Conservation (phyloP, 2,797 vertebrate species). For the Heterohyrax brucei region DNA sequence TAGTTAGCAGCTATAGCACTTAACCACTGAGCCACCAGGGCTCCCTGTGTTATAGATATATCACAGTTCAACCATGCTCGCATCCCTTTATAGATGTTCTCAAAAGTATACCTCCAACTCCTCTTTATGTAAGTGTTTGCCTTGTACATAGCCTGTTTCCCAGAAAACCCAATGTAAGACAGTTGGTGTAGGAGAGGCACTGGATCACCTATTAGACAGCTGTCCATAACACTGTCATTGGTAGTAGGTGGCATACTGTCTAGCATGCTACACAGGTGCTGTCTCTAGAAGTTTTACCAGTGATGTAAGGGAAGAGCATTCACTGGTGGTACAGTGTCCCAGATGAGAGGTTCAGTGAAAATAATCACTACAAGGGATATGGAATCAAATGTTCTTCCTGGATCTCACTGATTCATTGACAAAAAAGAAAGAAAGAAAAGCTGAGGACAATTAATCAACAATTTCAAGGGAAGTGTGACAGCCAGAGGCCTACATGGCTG, state of each 20-base stretch:
- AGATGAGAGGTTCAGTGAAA: not conserved
- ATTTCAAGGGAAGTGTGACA: not conserved
- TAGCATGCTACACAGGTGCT: not conserved
- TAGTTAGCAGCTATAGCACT: too few relatives aligned
- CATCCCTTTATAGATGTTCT: not conserved
- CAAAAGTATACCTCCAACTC: not conserved
- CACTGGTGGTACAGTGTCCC: too few relatives aligned
- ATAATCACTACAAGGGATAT: not conserved
- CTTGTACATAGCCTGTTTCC: not conserved
- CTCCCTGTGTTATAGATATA: not conserved
- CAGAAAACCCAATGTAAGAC: not conserved
- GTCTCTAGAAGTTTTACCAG: not conserved
- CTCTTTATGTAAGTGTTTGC: constrained; percentile 17
- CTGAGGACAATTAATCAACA: not conserved
- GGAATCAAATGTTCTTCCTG: not conserved
- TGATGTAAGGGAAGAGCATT: not conserved
- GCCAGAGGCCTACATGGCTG: not conserved
- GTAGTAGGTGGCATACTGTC: not conserved
- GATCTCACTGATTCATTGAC: not conserved
- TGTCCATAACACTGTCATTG: too few relatives aligned
- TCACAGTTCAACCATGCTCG: not conserved
- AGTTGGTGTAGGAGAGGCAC: not conserved
- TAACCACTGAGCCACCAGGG: too few relatives aligned
- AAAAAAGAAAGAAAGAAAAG: constrained; percentile 39
- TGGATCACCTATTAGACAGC: not conserved